phyloP scores from a whole-genome alignment of 2,888 invertebrate genomes.

The Eupeodes luniger region DNA sequence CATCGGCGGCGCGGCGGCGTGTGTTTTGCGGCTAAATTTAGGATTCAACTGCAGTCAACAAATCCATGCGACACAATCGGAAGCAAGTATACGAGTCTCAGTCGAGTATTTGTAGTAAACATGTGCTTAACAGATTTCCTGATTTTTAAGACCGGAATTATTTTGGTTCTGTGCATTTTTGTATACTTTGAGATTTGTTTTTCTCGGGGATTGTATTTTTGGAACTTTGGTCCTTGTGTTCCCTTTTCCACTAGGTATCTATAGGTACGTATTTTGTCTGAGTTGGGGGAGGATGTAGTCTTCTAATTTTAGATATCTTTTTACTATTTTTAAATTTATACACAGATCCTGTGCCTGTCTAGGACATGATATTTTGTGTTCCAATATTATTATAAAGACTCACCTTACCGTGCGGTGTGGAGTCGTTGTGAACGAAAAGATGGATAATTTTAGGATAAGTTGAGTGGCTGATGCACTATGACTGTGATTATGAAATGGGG shows the following conservation, averaged over 20 bases:
- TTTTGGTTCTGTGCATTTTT: conserved; percentile 19
- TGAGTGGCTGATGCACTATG: conserved; percentile 12
- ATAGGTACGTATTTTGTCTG: not conserved
- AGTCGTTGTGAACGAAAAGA: not conserved
- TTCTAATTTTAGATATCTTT: conserved; percentile 59
- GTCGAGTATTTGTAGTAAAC: conserved; percentile 51
- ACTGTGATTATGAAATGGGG: conserved; percentile 17
- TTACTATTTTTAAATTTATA: conserved; percentile 51
- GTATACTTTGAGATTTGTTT: not conserved
- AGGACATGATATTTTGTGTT: conserved; percentile 55
- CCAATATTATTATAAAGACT: conserved; percentile 14
- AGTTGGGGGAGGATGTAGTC: conserved; percentile 58
- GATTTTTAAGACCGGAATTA: conserved; percentile 67
- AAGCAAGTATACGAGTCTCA: conserved; percentile 40
- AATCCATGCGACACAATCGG: conserved; percentile 74
- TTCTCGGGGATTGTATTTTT: conserved; percentile 46
- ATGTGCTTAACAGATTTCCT: conserved; percentile 75
- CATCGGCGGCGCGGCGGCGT: conserved; percentile 13
- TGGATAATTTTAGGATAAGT: conserved; percentile 32
- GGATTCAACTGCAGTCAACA: conserved; percentile 53
- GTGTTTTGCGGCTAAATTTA: conserved; percentile 70
- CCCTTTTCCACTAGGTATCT: not conserved
- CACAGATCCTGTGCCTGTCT: conserved; percentile 12
- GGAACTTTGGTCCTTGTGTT: conserved; percentile 20
- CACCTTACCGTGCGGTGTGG: conserved; percentile 51